Conservation (phyloP, 2,113 vertebrate species). For the Mus pahari region DNA sequence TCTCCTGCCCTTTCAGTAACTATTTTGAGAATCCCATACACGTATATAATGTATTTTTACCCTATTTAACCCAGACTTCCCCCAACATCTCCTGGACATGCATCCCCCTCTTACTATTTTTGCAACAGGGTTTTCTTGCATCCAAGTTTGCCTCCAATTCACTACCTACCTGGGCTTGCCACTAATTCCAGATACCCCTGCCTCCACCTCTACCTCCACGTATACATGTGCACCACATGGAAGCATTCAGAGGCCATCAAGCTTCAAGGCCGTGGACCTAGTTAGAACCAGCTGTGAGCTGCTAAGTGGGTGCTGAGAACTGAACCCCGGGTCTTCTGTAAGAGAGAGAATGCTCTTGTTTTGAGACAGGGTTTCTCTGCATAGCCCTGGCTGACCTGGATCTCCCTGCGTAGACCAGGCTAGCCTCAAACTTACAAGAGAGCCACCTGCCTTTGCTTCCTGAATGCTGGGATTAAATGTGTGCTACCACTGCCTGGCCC, state of each 20-base stretch:
- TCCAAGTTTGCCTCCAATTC: not conserved
- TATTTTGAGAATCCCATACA: not conserved
- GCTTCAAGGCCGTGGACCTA: not conserved
- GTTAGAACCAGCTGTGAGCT: not conserved
- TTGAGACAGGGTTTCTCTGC: not conserved
- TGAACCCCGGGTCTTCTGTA: not conserved
- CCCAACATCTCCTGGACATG: not conserved
- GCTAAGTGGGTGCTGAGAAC: not conserved
- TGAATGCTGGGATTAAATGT: too few relatives aligned
- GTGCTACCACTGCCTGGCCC: too few relatives aligned
- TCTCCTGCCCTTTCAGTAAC: not conserved
- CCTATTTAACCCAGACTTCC: not conserved
- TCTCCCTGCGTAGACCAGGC: too few relatives aligned
- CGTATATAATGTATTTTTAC: not conserved
- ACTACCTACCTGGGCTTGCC: not conserved
- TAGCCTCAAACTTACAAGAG: too few relatives aligned
- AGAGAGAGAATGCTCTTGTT: not conserved
- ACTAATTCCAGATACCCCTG: not conserved
- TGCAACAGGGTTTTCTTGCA: not conserved
- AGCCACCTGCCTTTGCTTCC: too few relatives aligned
- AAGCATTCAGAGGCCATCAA: not conserved
- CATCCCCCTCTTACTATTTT: not conserved
- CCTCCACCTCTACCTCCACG: not conserved
- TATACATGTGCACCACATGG: not conserved
- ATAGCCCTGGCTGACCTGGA: too few relatives aligned